Conservation (phyloP, 2,888 invertebrate genomes). For the Andricus quercusramuli region DNA sequence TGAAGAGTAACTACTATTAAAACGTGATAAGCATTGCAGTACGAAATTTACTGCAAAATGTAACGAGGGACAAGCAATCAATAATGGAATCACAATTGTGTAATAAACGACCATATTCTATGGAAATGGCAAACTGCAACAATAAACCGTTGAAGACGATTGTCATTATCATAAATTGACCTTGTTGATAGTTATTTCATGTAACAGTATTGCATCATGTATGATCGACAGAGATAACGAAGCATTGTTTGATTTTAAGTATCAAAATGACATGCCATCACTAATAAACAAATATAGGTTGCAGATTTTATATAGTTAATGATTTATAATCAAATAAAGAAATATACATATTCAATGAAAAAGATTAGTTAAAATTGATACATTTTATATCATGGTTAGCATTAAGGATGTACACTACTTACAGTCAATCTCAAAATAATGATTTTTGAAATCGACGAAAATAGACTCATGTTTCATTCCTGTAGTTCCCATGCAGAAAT, state of each 20-base stretch:
- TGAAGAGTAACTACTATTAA: not conserved
- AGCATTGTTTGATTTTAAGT: slow-evolving; percentile 23
- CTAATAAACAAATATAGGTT: not conserved
- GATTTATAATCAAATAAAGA: not conserved
- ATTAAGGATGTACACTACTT: too few species aligned
- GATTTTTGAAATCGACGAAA: too few species aligned
- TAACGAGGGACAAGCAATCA: slow-evolving; percentile 26
- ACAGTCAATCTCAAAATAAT: too few species aligned
- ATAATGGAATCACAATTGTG: slow-evolving; percentile 12
- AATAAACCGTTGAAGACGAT: slow-evolving; percentile 2
- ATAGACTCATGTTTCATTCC: too few species aligned
- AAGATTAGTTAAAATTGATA: too few species aligned
- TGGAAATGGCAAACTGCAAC: slow-evolving; percentile 13
- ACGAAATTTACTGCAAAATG: not conserved
- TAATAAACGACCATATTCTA: slow-evolving; percentile 18
- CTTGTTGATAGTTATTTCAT: slow-evolving; percentile 1
- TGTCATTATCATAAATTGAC: slow-evolving; percentile 28
- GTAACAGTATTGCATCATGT: slow-evolving; percentile 14
- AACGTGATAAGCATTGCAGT: not conserved
- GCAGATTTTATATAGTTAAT: not conserved
- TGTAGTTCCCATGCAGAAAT: too few species aligned
- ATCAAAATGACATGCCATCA: not conserved
- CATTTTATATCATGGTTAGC: too few species aligned
- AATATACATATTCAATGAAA: not conserved
- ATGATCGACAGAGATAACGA: slow-evolving; percentile 21